Conservation (phyloP, 2,888 invertebrate species). For the Lycocerus yunnanus region DNA sequence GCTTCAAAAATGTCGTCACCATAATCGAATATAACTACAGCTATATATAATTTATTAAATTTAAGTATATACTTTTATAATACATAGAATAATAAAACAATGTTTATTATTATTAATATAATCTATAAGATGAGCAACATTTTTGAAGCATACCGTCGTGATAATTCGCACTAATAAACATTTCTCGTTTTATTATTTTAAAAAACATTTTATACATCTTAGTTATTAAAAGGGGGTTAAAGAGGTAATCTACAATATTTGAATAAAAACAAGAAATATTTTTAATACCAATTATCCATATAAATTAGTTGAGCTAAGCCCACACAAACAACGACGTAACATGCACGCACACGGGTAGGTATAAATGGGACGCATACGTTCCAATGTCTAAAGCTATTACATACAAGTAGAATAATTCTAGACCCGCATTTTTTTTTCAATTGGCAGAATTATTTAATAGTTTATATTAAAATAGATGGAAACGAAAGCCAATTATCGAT, state of each 20-base stretch:
- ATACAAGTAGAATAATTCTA: conserved; percentile 42
- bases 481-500: conserved; percentile 38
- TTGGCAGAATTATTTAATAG: conserved; percentile 51
- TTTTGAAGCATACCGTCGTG: conserved; percentile 41
- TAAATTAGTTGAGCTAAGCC: conserved; percentile 27
- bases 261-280: conserved; percentile 10
- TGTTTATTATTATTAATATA: conserved; percentile 24
- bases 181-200: conserved; percentile 20
- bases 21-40: conserved; percentile 42
- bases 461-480: conserved; percentile 37
- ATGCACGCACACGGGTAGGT: conserved; percentile 32
- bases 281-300: conserved; percentile 7
- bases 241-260: not conserved
- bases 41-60: conserved; percentile 26
- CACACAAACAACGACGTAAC: conserved; percentile 31
- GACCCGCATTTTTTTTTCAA: conserved; percentile 52
- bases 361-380: conserved; percentile 38
- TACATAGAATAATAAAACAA: conserved; percentile 27
- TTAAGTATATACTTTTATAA: conserved; percentile 18
- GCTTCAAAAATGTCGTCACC: conserved; percentile 47
- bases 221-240: not conserved
- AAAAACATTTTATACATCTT: not conserved
- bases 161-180: conserved; percentile 43
- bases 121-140: conserved; percentile 43
- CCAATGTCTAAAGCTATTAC: conserved; percentile 43